Conservation (phyloP, 2,113 vertebrate species). For the Rhea pennata region DNA sequence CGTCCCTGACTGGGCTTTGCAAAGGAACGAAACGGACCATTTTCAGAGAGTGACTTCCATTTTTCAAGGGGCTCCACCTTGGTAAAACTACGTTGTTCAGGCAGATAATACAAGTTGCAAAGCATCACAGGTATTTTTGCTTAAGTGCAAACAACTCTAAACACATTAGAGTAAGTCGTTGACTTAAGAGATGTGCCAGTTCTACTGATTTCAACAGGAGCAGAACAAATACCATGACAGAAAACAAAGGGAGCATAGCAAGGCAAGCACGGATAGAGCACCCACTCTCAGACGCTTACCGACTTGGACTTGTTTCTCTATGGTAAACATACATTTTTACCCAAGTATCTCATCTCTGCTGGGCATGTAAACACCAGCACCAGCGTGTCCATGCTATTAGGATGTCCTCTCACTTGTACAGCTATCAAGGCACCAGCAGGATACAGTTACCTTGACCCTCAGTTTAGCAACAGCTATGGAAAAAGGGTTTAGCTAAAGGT, state of each 20-base stretch:
- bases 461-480: not conserved
- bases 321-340: accelerated
- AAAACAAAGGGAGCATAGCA: not conserved
- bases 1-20: not conserved
- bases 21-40: not conserved
- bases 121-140: not conserved
- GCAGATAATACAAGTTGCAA: not conserved
- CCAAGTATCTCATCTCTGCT: not conserved
- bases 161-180: not conserved
- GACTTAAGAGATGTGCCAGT: not conserved
- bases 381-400: not conserved
- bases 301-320: not conserved
- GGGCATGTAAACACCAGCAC: not conserved
- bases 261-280: not conserved
- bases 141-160: not conserved
- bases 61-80: not conserved
- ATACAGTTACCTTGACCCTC: no score
- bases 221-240: not conserved
- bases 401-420: not conserved
- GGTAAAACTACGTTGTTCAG: not conserved
- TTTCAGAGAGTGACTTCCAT: not conserved
- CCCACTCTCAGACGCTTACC: not conserved
- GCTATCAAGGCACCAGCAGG: not conserved
- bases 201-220: not conserved
- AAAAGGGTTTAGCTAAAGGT: not conserved